Conservation (phyloP, 2,113 vertebrate genomes). For the Cricetomys ansorgei region DNA sequence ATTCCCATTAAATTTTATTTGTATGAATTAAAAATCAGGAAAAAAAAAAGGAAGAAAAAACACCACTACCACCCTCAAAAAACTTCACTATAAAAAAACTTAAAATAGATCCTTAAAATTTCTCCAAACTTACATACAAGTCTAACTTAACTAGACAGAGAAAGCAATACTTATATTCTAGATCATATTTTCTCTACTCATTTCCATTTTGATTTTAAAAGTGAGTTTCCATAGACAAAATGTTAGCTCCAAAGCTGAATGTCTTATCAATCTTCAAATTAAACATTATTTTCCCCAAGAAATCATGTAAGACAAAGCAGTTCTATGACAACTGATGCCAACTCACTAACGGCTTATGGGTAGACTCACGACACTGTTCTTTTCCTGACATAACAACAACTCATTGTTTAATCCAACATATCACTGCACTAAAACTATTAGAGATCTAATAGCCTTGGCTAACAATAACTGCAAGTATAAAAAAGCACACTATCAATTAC, state of each 20-base stretch:
- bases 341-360: neutral
- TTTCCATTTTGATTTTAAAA: slow-evolving; percentile 59
- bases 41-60: neutral
- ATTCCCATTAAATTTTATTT: slow-evolving; percentile 33
- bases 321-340: neutral
- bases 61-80: too few species aligned
- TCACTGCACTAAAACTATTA: neutral
- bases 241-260: neutral
- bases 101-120: slow-evolving; percentile 3
- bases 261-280: neutral
- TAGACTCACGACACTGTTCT: neutral
- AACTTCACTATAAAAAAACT: neutral
- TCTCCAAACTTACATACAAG: slow-evolving; percentile 7
- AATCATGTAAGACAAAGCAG: neutral
- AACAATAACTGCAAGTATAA: slow-evolving; percentile 13
- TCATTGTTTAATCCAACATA: slow-evolving; percentile 17
- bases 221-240: neutral
- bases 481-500: neutral
- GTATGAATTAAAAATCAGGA: neutral
- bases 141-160: neutral
- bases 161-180: slow-evolving; percentile 37
- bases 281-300: slow-evolving; percentile 32
- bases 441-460: neutral
- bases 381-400: slow-evolving; percentile 24
- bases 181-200: slow-evolving; percentile 7